Evolutionary conservation across 2,797 vertebrate species (phyloP), one percentile per base, ranked within the genome.

Genomic region (Eulemur albifrons): DNA sequence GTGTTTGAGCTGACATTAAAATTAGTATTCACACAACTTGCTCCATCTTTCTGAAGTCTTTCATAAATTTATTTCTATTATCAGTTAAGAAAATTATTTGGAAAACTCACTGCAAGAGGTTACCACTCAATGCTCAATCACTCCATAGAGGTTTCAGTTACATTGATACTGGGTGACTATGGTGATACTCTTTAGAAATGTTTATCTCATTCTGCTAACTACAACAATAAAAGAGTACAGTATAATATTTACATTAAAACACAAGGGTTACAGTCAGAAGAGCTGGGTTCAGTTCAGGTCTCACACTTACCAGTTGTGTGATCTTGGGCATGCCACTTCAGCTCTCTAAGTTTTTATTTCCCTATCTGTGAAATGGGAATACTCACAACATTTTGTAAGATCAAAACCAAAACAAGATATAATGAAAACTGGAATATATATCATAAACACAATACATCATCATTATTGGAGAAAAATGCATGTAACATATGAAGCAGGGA

Each of bases 1-100:
- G 6, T 69, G 77, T 83, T 82, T 72, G 70, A 93, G 50, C 63
- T 35, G 94, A 4, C 25, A n/a, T 85, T 90, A 81, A 96, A 95
- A 86, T 48, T 93, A n/a, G 11, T 77, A 50, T 92, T 76, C 75
- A 69, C 2, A 61, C 32, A 93, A 27, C n/a, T 85, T 90, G 23
- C n/a, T 95, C 20, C n/a, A 38, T 90, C 25, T 75, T 48, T 48
- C 27, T 81, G 18, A 95, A 86, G n/a, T 70, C 65, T 61, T 82
- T 84, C 4, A 32, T 43, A 48, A 83, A 43, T 89, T 77, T 73
- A 93, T 90, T 96, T 93, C 54, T 89, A 63, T 45, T 89, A 76
- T 81, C 52, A 76, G 35, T 72, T 92, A 93, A 91, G 30, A 93
- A 32, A 93, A 83, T 65, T 93, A 75, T 79, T 95, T 32, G 85